phyloP scores from a whole-genome alignment of 2,113 vertebrate species.

The Lontra canadensis region DNA sequence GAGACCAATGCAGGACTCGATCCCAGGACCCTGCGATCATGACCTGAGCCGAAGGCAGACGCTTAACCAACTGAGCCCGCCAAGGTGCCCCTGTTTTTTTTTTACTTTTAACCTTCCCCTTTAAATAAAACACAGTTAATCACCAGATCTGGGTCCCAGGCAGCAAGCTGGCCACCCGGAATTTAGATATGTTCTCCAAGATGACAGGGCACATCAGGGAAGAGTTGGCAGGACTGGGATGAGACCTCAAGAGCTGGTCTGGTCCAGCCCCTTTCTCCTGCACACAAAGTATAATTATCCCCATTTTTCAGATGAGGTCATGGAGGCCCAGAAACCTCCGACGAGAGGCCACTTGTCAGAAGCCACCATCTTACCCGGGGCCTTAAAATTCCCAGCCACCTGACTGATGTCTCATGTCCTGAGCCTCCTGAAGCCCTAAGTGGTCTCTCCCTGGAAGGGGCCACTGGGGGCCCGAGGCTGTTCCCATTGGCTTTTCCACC shows the following conservation, averaged over 20 bases:
- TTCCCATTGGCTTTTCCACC: not conserved
- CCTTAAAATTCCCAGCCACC: not conserved
- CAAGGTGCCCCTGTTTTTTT: not conserved
- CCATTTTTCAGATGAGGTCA: not conserved
- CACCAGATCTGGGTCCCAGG: not conserved
- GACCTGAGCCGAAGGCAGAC: not conserved
- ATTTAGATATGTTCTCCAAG: not conserved
- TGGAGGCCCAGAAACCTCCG: not conserved
- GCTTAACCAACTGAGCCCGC: not conserved
- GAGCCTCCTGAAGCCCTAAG: not conserved
- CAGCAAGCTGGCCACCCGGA: too few relatives aligned
- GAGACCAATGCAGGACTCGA: not conserved
- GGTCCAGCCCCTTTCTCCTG: not conserved
- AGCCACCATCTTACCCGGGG: not conserved
- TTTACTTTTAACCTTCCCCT: not conserved
- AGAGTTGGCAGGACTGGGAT: not conserved
- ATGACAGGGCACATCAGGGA: not conserved
- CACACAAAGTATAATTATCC: too few relatives aligned
- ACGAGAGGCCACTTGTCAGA: not conserved
- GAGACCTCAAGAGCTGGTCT: not conserved
- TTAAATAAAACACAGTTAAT: not conserved
- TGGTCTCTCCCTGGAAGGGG: not conserved
- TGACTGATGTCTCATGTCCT: not conserved
- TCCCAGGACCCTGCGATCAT: not conserved
- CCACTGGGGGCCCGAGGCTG: accelerated